Conservation (phyloP, 2,888 invertebrate species). For the Tetropium fuscum region DNA sequence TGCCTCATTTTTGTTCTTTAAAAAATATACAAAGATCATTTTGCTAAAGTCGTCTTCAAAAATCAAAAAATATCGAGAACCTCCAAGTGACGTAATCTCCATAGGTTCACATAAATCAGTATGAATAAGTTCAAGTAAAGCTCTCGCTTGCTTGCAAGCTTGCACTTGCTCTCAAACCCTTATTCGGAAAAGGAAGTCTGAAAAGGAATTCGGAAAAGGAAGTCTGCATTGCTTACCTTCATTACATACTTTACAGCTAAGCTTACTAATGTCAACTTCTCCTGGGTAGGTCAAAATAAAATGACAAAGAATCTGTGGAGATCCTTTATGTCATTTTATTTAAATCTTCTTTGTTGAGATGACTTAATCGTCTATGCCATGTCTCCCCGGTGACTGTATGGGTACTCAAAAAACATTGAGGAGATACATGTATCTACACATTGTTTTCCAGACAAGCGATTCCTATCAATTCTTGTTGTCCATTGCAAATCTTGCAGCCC, state of each 20-base stretch:
- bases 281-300: neutral
- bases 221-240: conserved; percentile 29
- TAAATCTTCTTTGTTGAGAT: conserved; percentile 16
- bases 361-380: conserved; percentile 32
- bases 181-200: too few relatives aligned
- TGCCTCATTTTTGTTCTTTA: conserved; percentile 36
- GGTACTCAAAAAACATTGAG: neutral
- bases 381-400: neutral
- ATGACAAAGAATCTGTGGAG: neutral
- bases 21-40: too few relatives aligned
- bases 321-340: conserved; percentile 18
- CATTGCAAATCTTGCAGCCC: conserved; percentile 41
- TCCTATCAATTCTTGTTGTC: conserved; percentile 30
- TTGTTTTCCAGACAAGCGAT: conserved; percentile 31
- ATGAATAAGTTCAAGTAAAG: conserved; percentile 36
- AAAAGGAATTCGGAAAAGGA: too few relatives aligned
- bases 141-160: conserved; percentile 28
- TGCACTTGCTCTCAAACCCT: too few relatives aligned
- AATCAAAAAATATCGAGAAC: conserved; percentile 49
- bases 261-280: neutral
- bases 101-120: conserved; percentile 49
- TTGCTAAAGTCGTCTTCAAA: conserved; percentile 59
- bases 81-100: conserved; percentile 41
- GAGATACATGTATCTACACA: neutral
- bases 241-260: conserved; percentile 21